A percentile compares a stretch with the other conserved stretches of the same genome.
Evolutionary conservation across 2,888 invertebrate species (phyloP).

Genomic region (Drosophila koepferae): DNA sequence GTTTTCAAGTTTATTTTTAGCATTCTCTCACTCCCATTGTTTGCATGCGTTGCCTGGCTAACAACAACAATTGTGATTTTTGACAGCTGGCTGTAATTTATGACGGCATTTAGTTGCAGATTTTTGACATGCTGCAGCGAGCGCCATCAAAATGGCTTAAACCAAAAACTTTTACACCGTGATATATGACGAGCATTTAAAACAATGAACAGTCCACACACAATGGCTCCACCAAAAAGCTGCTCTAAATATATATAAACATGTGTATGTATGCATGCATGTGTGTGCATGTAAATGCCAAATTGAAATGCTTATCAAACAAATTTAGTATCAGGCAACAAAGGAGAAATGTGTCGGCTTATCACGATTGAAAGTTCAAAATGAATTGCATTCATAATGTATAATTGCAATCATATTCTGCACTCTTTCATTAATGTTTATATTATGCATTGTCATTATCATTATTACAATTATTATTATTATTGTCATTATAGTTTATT

Average conservation of each 20-base stretch:
- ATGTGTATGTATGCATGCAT: neutral
- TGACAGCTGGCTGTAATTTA: conserved; percentile 71
- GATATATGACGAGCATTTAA: conserved; percentile 47
- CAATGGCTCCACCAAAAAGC: conserved; percentile 14
- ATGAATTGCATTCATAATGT: neutral
- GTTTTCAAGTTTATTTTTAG: conserved; percentile 78
- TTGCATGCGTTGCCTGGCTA: conserved; percentile 61
- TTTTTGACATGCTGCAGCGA: conserved; percentile 58
- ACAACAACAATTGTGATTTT: conserved; percentile 56
- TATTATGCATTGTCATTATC: neutral
- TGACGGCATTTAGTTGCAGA: conserved; percentile 70
- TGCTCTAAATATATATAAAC: neutral
- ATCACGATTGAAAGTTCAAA: conserved; percentile 16
- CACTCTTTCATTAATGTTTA: neutral
- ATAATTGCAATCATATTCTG: neutral
- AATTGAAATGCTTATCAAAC: conserved; percentile 31
- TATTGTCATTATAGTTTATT: neutral
- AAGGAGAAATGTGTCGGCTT: conserved; percentile 2
- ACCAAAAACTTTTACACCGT: conserved; percentile 36
- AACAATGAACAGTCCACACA: conserved; percentile 38
- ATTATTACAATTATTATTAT: neutral
- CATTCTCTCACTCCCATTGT: conserved; percentile 45
- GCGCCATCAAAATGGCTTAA: conserved; percentile 31
- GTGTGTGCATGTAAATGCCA: conserved; percentile 1
- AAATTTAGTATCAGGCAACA: conserved; percentile 8